phyloP scores from a whole-genome alignment of 2,113 vertebrate genomes.

The Genyomyrus donnyi region DNA sequence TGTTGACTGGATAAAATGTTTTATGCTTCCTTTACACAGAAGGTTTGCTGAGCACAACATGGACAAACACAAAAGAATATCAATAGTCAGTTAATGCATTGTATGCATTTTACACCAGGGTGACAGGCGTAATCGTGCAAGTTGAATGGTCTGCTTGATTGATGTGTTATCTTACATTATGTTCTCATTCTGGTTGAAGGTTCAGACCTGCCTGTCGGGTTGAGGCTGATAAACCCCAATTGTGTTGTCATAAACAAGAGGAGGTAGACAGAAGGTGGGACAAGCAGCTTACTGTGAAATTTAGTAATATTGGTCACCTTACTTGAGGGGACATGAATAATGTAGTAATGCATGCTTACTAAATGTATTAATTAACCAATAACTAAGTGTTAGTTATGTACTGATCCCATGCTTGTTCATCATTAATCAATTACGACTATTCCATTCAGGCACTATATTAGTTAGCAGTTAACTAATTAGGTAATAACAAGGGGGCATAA shows the following conservation, averaged over 20 bases:
- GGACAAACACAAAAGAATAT: neutral
- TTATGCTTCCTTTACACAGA: neutral
- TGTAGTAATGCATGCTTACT: no score
- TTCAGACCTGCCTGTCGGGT: neutral
- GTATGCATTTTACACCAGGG: neutral
- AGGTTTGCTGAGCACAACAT: neutral
- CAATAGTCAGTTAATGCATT: neutral
- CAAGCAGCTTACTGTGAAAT: neutral
- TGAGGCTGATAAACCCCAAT: neutral
- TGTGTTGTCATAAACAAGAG: neutral
- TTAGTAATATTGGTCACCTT: neutral
- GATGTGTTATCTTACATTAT: neutral
- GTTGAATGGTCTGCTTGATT: neutral
- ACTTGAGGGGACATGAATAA: no score
- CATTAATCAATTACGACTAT: no score
- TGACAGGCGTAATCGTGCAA: neutral
- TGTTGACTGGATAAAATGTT: neutral
- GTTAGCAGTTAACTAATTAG: no score
- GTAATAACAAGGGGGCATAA: no score
- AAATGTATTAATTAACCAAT: no score
- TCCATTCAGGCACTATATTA: no score
- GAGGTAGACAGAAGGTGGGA: neutral
- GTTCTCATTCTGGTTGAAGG: neutral
- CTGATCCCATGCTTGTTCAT: no score
- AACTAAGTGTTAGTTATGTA: no score